Base-by-base conservation (phyloP, 2,113 vertebrate genomes). In the Pedetes capensis region DNA sequence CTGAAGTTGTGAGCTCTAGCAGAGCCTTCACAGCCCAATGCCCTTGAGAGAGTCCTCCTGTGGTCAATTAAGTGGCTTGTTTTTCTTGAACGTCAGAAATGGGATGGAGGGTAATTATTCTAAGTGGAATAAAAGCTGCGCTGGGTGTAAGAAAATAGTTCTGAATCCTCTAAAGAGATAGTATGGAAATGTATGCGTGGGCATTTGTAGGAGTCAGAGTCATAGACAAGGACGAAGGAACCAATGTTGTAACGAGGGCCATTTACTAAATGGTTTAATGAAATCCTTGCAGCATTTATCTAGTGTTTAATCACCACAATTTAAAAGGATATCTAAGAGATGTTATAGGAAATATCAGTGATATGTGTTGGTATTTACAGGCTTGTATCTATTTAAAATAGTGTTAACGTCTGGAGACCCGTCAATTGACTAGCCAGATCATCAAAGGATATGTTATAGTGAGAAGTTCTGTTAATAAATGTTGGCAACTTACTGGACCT, bases 11-110 rank as follows among this genome's bases (percentile, higher is more conserved):
- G 94, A 94, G 80, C 97, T 94, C 96, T 81, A 66, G 93, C 95
- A 90, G 87, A 96, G 85, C 95, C 94, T 91, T 69, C 75, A 93
- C 95, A 97, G 97, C 92, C 42, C 72, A 81, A 55, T 94, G 96
- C 96, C 96, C 97, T 98, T 98, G 97, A 98, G 93, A 97, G 91
- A 91, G 81, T 51, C 94, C 95, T 98, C 93, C 82, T 98, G 96
- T 97, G 90, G 94, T 98, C 96, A 94, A 91, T 98, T 98, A 97
- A 95, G 89, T 94, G 83, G 87, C 96, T 97, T 97, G 96, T 98
- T 98, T 98, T 98, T 97, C 97, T 95, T 95, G 93, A 91, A 76
- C 96, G 82, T 95, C 93, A 96, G 94, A 98, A 93, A n/a, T 93
- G 76, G 96, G 84, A 90, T 86, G 94, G 82, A 55, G 91, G 85